A percentile compares a stretch with the other conserved stretches of the same genome.
These are phyloP conservation scores for Suricata suricatta DNA, from an alignment of 2,113 vertebrate genomes.

Conservation along the genomic window DNA sequence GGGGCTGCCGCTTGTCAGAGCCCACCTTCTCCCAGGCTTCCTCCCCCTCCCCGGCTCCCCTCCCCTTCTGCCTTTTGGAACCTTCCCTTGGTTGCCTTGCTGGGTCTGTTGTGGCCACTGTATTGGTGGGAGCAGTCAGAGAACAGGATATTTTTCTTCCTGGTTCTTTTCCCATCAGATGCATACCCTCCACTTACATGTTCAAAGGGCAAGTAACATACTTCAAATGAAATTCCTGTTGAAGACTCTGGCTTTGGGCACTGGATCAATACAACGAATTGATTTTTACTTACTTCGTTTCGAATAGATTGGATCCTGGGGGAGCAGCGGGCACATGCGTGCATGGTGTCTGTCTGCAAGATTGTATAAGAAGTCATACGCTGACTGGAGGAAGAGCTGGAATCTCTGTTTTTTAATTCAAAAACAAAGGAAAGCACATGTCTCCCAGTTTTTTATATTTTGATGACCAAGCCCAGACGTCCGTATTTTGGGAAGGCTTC, in stretches of 20 bases:
- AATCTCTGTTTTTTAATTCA: not conserved
- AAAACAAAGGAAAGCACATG: not conserved
- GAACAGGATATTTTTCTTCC: not conserved
- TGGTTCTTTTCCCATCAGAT: not conserved
- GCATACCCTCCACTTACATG: not conserved
- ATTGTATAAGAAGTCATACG: not conserved
- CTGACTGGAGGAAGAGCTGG: not conserved
- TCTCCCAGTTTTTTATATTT: not conserved
- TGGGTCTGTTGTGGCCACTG: not conserved
- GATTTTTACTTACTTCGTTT: constrained; percentile 21
- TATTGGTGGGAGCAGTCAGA: not conserved
- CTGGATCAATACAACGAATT: not conserved
- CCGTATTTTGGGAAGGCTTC: not conserved
- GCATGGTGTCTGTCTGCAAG: not conserved
- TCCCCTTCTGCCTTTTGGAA: not conserved
- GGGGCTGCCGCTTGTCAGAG: no score
- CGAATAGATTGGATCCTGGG: not conserved
- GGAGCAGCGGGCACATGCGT: not conserved
- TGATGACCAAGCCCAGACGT: not conserved
- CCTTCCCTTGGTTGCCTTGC: no score
- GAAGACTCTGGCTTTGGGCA: not conserved
- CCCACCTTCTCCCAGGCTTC: not conserved
- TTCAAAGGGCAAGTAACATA: not conserved
- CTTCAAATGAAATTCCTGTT: constrained; percentile 37
- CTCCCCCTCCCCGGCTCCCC: accelerated